Percentiles rank a stretch among this genome's conserved stretches.
Conservation (phyloP, 1,140 invertebrate species). For the Pomacea maculata region DNA sequence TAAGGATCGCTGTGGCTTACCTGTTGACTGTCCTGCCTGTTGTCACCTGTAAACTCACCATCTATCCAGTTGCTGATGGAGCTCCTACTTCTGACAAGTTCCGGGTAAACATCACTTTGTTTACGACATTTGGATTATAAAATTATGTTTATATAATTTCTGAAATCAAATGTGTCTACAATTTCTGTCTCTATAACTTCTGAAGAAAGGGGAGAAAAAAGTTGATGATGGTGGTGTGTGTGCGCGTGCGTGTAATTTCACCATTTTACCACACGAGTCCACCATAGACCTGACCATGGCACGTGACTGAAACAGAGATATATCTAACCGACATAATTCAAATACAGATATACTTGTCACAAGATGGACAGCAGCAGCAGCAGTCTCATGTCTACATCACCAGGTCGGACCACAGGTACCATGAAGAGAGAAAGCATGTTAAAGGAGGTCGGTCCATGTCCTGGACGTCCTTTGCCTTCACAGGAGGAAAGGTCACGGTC, state of each 20-base stretch:
- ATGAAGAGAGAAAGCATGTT: background rate
- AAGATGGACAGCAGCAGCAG: constrained; percentile 3
- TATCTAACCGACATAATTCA: too few relatives aligned
- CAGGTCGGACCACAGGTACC: constrained; percentile 3
- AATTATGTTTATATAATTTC: background rate
- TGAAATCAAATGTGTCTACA: background rate
- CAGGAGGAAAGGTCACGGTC: constrained; percentile 7
- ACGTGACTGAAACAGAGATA: too few relatives aligned
- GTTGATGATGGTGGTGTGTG: background rate
- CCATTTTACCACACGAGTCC: too few relatives aligned
- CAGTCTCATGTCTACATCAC: constrained; percentile 11
- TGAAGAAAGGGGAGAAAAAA: too few relatives aligned
- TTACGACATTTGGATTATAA: too few relatives aligned
- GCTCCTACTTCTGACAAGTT: constrained; percentile 10
- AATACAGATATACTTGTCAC: constrained; percentile 7
- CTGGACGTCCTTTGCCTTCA: constrained; percentile 23
- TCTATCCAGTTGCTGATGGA: constrained; percentile 5
- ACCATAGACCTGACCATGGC: too few relatives aligned
- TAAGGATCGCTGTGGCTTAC: too few relatives aligned
- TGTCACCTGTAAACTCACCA: background rate
- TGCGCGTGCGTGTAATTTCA: constrained; percentile 1
- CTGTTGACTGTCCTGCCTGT: background rate
- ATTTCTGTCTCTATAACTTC: background rate
- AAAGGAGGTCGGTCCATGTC: constrained; percentile 14
- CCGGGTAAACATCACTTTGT: background rate